Evolutionary conservation across 2,797 vertebrate genomes (phyloP).

Genomic region (Molossus alvarezi): DNA sequence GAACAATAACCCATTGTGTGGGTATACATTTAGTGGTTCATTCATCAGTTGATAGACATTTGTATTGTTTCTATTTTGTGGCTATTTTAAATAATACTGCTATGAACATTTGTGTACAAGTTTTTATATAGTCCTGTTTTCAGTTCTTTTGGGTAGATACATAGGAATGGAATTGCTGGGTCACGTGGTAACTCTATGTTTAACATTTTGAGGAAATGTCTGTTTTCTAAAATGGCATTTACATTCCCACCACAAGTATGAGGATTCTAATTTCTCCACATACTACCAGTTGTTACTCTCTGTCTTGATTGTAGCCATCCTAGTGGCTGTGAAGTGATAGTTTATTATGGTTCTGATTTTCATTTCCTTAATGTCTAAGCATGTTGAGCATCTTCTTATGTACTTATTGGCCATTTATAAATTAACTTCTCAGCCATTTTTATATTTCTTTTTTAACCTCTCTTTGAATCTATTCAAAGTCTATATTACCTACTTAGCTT

Average conservation of each 20-base stretch:
- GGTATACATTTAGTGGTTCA: not conserved
- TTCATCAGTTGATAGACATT: not conserved
- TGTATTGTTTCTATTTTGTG: not conserved
- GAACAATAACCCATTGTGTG: not conserved
- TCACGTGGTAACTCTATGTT: not conserved
- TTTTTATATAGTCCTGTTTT: not conserved
- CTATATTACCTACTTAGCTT: conserved; percentile 29
- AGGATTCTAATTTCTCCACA: not conserved
- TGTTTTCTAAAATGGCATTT: conserved; percentile 30
- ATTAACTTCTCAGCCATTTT: conserved; percentile 9
- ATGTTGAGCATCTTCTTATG: not conserved
- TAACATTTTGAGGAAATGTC: not conserved
- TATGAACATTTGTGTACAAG: not conserved
- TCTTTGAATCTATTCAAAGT: conserved; percentile 9
- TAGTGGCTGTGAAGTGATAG: not conserved
- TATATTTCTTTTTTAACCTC: not conserved
- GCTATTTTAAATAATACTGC: not conserved
- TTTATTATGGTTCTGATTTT: conserved; percentile 56
- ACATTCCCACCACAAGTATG: not conserved
- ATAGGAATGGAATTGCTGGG: not conserved
- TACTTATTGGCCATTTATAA: not conserved
- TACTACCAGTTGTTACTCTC: not conserved
- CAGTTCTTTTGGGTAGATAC: not conserved
- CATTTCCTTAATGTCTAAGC: not conserved
- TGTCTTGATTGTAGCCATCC: not conserved